Evolutionary conservation across 1,140 invertebrate genomes (phyloP), one percentile per base, ranked within the genome.

Genomic region (Pogonomyrmex barbatus): DNA sequence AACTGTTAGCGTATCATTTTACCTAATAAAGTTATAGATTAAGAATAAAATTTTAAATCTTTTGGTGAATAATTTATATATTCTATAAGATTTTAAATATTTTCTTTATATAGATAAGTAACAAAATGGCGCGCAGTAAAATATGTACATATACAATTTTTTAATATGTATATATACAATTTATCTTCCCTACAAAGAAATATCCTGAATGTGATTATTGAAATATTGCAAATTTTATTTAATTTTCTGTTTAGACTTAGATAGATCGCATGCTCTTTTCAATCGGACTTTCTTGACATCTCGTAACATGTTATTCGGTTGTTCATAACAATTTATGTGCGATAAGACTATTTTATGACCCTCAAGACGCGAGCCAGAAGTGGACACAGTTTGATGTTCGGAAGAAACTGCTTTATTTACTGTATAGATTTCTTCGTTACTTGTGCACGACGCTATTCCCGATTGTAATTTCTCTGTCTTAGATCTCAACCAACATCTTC

Each of bases 391-490:
- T 39, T 81, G 63, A 81, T 36, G 52, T 30, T 81, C 63, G 1
- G 63, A 24, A 42, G 33, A 42, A 14, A 81, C 9, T 0, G 45
- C 50, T 42, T 54, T 30, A 2, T 50, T 71, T 12, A 33, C 10
- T 54, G 12, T 42, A 36, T 5, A 77, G 30, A 30, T 45, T 85
- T 60, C 36, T 36, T 60, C 76, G 3, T 63, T 85, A 58, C 33
- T 60, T 4, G 45, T 33, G 10, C 8, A 36, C 4, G 63, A 33
- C 33, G 24, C 9, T 65, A 50, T 84, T 33, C 65, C 60, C 10
- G 4, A 54, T 88, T 78, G 82, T 42, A 62, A 39, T 84, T 65
- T 71, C 17, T 67, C 14, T n/a, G 50, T 42, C 42, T n/a, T 62
- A 14, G 58, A 36, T 17, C 36, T 67, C n/a, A 70, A 71, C 17